These are phyloP conservation scores for Cuniculus paca DNA, from an alignment of 2,797 vertebrate genomes.

Conservation along the genomic window DNA sequence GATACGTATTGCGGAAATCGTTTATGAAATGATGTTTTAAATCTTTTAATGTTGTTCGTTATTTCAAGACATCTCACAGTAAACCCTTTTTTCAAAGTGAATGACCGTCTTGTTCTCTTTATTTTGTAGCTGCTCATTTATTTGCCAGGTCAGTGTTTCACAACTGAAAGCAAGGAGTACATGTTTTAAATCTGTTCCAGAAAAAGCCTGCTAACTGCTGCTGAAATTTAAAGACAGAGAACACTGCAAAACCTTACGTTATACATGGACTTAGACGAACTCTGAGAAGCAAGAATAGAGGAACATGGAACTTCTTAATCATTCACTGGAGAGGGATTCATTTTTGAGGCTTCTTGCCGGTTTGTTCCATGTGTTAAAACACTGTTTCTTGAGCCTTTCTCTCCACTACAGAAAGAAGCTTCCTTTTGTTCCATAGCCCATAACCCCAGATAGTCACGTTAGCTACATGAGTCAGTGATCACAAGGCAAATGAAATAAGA, in stretches of 20 bases:
- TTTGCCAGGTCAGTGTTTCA: conserved; percentile 47
- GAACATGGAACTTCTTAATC: not conserved
- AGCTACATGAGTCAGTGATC: not conserved
- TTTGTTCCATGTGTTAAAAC: conserved; percentile 29
- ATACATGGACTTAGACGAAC: conserved; percentile 1
- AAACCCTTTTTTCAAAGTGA: conserved; percentile 47
- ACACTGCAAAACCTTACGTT: not conserved
- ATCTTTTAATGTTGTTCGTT: conserved; percentile 2
- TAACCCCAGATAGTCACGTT: not conserved
- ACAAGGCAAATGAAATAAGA: not conserved
- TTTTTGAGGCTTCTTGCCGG: not conserved
- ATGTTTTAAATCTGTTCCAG: conserved; percentile 33
- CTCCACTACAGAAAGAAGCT: not conserved
- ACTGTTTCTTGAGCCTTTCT: conserved; percentile 31
- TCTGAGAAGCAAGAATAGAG: conserved; percentile 16
- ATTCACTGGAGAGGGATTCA: not conserved
- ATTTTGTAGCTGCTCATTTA: not conserved
- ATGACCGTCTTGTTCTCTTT: conserved; percentile 29
- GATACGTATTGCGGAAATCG: not conserved
- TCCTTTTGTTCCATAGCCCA: not conserved
- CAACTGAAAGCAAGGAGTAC: conserved; percentile 2
- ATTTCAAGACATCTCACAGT: conserved; percentile 36
- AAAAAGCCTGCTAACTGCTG: conserved; percentile 17
- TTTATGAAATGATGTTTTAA: conserved; percentile 39
- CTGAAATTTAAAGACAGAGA: conserved; percentile 52